These are phyloP conservation scores for Erynnis tages DNA, from an alignment of 2,888 invertebrate genomes.

Conservation along the genomic window DNA sequence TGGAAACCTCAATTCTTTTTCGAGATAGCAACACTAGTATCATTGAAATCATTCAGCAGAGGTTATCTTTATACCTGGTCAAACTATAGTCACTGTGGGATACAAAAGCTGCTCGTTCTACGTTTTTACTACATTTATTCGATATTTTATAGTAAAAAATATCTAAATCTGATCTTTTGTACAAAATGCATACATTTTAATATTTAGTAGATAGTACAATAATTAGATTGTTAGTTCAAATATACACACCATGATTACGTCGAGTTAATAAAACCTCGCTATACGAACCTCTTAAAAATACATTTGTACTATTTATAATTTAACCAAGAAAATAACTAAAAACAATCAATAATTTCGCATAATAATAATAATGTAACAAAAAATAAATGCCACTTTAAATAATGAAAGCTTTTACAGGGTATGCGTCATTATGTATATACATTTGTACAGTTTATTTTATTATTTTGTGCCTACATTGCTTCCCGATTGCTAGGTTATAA, in stretches of 20 bases:
- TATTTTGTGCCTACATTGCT: constrained; percentile 38
- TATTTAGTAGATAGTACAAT: constrained; percentile 44
- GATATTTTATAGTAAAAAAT: constrained; percentile 66
- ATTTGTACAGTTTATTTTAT: constrained; percentile 45
- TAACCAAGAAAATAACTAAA: constrained; percentile 43
- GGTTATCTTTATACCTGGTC: no score
- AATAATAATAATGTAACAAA: constrained; percentile 39
- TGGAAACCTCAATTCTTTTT: no score
- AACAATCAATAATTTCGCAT: constrained; percentile 40
- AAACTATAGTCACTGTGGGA: constrained; percentile 52
- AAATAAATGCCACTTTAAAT: constrained; percentile 51
- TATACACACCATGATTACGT: constrained; percentile 50
- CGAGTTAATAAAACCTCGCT: constrained; percentile 32
- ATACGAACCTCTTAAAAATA: constrained; percentile 58
- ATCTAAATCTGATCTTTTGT: constrained; percentile 65
- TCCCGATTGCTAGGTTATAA: constrained; percentile 21
- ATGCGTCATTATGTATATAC: constrained; percentile 53
- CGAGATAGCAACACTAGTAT: no score
- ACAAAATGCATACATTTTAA: constrained; percentile 64
- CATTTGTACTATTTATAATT: constrained; percentile 78
- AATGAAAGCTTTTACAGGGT: constrained; percentile 45
- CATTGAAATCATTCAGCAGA: no score
- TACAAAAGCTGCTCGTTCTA: constrained; percentile 67
- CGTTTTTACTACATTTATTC: constrained; percentile 45
- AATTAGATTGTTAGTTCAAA: constrained; percentile 53